Conservation (phyloP, 23 tunicate genomes). For the Trididemnum clinides region DNA sequence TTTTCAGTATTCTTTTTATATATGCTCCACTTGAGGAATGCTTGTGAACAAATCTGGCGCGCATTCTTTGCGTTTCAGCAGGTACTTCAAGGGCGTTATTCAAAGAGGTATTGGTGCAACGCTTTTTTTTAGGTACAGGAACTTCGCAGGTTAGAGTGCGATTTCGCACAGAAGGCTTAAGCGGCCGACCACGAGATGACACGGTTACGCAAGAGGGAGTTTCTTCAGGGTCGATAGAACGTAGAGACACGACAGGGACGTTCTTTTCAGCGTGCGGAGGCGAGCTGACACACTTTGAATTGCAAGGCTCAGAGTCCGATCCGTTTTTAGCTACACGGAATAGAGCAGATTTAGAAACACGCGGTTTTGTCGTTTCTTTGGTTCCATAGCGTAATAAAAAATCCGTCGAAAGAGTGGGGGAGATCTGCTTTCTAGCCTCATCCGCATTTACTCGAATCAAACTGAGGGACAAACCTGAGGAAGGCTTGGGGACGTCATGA, state of each 20-base stretch:
- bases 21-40: conserved; percentile 22
- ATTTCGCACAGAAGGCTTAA: not conserved
- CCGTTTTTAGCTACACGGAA: not conserved
- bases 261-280: not conserved
- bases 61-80: not conserved
- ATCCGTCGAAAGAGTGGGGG: not conserved
- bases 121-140: not conserved
- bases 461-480: not conserved
- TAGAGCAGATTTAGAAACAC: not conserved
- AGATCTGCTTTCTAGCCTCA: not conserved
- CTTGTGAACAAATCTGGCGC: conserved; percentile 3
- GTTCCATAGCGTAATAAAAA: not conserved
- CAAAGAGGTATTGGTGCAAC: not conserved
- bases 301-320: not conserved
- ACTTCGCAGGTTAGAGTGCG: not conserved
- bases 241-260: not conserved
- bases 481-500: not conserved
- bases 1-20: conserved; percentile 12
- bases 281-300: too few relatives aligned
- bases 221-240: not conserved
- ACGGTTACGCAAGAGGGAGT: not conserved
- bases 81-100: not conserved
- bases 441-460: conserved; percentile 18
- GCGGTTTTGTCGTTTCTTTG: not conserved
- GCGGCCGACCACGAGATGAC: conserved; percentile 7